Evolutionary conservation across 2,113 vertebrate species (phyloP).

Genomic region (Larimichthys crocea): DNA sequence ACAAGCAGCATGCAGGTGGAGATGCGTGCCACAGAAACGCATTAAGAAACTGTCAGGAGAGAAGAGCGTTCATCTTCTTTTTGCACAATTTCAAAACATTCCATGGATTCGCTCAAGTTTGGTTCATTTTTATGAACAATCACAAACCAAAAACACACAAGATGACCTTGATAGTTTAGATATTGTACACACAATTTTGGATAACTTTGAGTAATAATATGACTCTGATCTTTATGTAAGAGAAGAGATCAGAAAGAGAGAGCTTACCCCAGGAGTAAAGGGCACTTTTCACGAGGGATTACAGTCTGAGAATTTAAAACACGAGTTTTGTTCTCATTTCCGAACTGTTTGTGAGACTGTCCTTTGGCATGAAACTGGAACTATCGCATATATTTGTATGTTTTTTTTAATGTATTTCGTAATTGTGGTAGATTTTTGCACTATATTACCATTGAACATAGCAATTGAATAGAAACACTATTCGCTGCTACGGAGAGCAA

Average conservation of each 20-base stretch:
- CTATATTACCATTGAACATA: slow-evolving; percentile 69
- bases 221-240: slow-evolving; percentile 39
- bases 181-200: slow-evolving; percentile 27
- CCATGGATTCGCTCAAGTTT: slow-evolving; percentile 53
- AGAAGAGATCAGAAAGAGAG: slow-evolving; percentile 31
- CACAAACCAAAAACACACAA: slow-evolving; percentile 31
- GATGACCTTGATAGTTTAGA: slow-evolving; percentile 36
- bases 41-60: slow-evolving; percentile 55
- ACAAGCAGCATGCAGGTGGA: slow-evolving; percentile 33
- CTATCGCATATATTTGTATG: slow-evolving; percentile 63
- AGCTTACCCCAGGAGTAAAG: slow-evolving; percentile 72
- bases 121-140: slow-evolving; percentile 43
- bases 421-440: slow-evolving; percentile 76
- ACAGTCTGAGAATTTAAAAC: slow-evolving; percentile 56
- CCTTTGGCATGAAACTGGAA: slow-evolving; percentile 81
- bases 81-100: slow-evolving; percentile 69
- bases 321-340: slow-evolving; percentile 57
- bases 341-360: slow-evolving; percentile 71
- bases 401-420: slow-evolving; percentile 64
- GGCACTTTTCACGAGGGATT: slow-evolving; percentile 80
- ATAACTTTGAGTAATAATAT: slow-evolving; percentile 49
- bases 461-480: slow-evolving; percentile 70
- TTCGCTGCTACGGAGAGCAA: slow-evolving; percentile 68
- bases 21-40: slow-evolving; percentile 40
- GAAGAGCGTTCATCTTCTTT: slow-evolving; percentile 16